phyloP scores from a whole-genome alignment of 2,113 vertebrate species.

The Parus major region DNA sequence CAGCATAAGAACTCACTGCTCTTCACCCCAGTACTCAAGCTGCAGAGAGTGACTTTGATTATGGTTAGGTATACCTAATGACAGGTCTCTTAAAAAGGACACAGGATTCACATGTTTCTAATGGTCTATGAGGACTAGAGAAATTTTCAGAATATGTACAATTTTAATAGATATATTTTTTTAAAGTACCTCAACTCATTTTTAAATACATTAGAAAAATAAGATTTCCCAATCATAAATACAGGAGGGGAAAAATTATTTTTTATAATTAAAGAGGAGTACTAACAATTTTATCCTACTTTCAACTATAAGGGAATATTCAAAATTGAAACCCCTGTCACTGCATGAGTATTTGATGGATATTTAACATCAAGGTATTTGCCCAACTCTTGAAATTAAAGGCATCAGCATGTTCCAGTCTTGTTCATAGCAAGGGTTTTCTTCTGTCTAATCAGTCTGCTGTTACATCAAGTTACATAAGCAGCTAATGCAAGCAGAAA shows the following conservation, averaged over 20 bases:
- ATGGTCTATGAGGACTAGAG: neutral
- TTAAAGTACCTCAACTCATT: neutral
- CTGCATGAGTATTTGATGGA: neutral
- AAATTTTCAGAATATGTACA: neutral
- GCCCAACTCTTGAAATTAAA: neutral
- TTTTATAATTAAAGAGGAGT: neutral
- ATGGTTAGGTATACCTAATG: neutral
- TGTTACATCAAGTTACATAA: neutral
- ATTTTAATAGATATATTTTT: neutral
- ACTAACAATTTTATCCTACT: neutral
- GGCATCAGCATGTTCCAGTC: neutral
- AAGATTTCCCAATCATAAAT: neutral
- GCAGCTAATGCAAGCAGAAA: neutral
- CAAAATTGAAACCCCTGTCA: neutral
- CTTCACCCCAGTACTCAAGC: neutral
- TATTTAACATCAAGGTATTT: neutral
- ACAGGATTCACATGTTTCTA: neutral
- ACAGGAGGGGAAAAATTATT: rapidly evolving
- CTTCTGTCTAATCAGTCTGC: neutral
- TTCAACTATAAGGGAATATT: neutral
- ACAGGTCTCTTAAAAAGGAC: neutral
- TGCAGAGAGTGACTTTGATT: neutral
- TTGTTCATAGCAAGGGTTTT: neutral
- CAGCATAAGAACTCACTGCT: rapidly evolving
- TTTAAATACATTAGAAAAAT: neutral